Conservation (phyloP, 2,888 invertebrate species). For the Sycophila texana region DNA sequence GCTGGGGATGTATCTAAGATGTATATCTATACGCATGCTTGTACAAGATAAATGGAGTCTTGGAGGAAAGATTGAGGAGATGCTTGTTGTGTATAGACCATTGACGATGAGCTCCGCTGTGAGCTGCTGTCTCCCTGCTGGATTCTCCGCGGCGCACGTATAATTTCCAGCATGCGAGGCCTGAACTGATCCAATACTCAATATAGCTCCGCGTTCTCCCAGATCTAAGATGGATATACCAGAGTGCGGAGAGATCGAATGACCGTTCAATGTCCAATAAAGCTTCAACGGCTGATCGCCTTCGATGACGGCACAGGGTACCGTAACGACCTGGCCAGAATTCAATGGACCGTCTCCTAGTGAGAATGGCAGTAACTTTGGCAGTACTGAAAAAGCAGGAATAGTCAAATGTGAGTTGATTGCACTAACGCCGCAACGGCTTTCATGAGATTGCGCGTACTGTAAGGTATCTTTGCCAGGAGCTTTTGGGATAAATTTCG, state of each 20-base stretch:
- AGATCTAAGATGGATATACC: slow-evolving; percentile 79
- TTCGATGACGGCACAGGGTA: slow-evolving; percentile 80
- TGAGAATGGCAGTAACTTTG: slow-evolving; percentile 76
- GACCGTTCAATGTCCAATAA: slow-evolving; percentile 78
- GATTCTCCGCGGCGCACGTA: slow-evolving; percentile 80
- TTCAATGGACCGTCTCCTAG: slow-evolving; percentile 81
- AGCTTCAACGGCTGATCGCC: slow-evolving; percentile 83
- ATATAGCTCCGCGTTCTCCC: slow-evolving; percentile 82
- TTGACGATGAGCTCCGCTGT: slow-evolving; percentile 79
- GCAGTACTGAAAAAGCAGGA: slow-evolving; percentile 70
- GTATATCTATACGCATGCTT: neutral
- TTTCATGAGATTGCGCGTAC: neutral
- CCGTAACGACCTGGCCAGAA: slow-evolving; percentile 79
- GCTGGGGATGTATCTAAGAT: neutral
- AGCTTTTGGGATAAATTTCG: neutral
- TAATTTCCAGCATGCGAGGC: slow-evolving; percentile 80
- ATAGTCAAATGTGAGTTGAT: neutral
- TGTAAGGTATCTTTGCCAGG: neutral
- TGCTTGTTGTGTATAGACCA: slow-evolving; percentile 64
- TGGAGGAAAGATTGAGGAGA: neutral
- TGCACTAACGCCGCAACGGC: neutral
- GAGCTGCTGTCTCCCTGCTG: slow-evolving; percentile 78
- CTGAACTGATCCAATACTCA: slow-evolving; percentile 78
- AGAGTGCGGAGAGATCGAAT: slow-evolving; percentile 73
- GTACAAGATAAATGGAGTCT: neutral